Conservation (phyloP, 2,113 vertebrate genomes). For the Passer domesticus region DNA sequence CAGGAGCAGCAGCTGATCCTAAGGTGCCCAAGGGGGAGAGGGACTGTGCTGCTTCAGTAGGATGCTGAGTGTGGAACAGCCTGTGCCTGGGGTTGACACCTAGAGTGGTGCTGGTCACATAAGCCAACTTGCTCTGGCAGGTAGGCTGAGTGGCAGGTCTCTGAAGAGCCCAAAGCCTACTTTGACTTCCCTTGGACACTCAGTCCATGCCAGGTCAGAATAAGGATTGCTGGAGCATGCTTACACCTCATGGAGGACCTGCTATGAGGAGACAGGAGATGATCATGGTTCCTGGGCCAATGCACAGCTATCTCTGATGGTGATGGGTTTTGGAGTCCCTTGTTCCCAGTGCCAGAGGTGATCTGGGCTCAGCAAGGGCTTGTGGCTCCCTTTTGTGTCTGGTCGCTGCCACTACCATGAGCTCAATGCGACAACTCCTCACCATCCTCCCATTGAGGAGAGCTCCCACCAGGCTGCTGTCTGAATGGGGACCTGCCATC, state of each 20-base stretch:
- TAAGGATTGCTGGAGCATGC: neutral
- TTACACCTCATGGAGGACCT: neutral
- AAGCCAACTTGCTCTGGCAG: neutral
- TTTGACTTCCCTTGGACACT: neutral
- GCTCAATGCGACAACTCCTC: neutral
- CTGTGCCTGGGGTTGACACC: neutral
- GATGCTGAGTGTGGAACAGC: neutral
- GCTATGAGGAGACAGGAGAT: neutral
- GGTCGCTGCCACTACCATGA: neutral
- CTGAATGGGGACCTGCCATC: neutral
- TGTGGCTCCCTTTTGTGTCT: neutral
- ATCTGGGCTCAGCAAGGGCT: neutral
- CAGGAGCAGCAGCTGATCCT: neutral
- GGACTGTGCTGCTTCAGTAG: neutral
- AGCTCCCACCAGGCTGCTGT: neutral
- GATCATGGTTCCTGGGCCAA: neutral
- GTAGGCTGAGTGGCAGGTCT: neutral
- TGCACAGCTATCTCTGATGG: fast-evolving
- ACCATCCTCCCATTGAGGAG: neutral
- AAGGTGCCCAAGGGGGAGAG: neutral
- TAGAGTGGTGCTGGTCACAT: neutral
- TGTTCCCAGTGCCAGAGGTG: neutral
- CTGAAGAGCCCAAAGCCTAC: neutral
- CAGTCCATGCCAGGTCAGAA: neutral
- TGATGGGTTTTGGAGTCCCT: neutral